A percentile compares a stretch with the other conserved stretches of the same genome.
phyloP scores from a whole-genome alignment of 2,113 vertebrate genomes.

The Pangasianodon hypophthalmus region DNA sequence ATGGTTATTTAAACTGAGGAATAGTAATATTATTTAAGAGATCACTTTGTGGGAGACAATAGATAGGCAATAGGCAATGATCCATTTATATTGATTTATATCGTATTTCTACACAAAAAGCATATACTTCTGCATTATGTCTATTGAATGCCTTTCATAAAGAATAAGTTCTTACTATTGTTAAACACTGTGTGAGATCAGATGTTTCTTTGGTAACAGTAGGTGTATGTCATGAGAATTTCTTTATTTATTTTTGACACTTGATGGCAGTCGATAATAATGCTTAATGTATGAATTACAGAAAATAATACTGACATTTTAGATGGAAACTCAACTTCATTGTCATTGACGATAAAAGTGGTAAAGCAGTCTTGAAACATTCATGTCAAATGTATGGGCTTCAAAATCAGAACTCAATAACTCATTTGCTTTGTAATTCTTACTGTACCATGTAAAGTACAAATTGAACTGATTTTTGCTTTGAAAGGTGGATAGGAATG shows the following conservation, averaged over 20 bases:
- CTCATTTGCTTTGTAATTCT: conserved; percentile 14
- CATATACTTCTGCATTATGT: conserved; percentile 39
- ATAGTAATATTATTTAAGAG: conserved; percentile 39
- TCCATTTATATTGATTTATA: conserved; percentile 27
- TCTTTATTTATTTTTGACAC: conserved; percentile 32
- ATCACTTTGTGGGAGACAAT: background rate
- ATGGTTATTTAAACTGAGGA: conserved; percentile 37
- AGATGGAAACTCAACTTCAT: background rate
- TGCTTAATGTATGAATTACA: conserved; percentile 23
- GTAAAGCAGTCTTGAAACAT: conserved; percentile 1
- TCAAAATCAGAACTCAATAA: conserved; percentile 19
- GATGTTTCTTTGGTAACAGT: conserved; percentile 38
- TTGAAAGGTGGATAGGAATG: conserved; percentile 33
- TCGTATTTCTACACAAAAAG: conserved; percentile 28
- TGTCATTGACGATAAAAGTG: background rate
- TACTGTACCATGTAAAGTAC: conserved; percentile 3
- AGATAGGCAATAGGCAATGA: conserved; percentile 26
- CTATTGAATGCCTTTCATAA: conserved; percentile 24
- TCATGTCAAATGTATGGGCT: background rate
- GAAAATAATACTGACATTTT: background rate
- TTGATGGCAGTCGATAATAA: conserved; percentile 23
- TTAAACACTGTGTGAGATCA: conserved; percentile 40
- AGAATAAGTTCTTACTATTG: conserved; percentile 29
- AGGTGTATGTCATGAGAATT: conserved; percentile 27
- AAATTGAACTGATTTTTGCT: conserved; percentile 12